Base-by-base conservation (phyloP, 1,140 invertebrate genomes). In the Apolygus lucorum region DNA sequence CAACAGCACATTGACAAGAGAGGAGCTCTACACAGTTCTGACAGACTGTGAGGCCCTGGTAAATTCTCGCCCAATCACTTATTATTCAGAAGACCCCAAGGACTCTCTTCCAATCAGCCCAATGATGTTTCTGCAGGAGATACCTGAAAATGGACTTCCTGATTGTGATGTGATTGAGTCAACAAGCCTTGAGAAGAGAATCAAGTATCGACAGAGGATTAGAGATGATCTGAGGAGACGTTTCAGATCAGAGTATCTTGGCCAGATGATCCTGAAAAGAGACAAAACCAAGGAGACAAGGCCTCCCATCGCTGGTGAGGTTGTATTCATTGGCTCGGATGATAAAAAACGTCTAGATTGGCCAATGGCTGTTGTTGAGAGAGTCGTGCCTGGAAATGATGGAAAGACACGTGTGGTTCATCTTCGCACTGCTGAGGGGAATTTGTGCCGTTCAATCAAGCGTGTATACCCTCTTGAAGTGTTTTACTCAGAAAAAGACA, bases 41-140 rank as follows among this genome's bases (percentile, higher is more conserved):
- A 75, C 73, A 67, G 76, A 79, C 52, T 74, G 68, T 49, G 76
- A 78, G 69, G 70, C 70, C 0, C 64, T 75, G 2, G 72, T 80
- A 1, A 78, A 80, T 73, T 72, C 73, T n/a, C 67, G 78, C 17
- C 78, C 78, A 1, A 52, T 79, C 11, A 79, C 78, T 22, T 77
- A 75, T 64, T 14, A 78, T n/a, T 75, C 74, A 0, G 72, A 73
- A 22, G 74, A 79, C 72, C 13, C 67, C 13, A 22, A 67, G 13
- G 72, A 75, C 26, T 26, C 70, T 0, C 22, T 63, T 27, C 68
- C 72, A 22, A 27, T 74, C 14, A 70, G 63, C 2, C 72, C 76
- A 52, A 42, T 68, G 1, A 76, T 73, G 73, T 77, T 78, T 28
- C 52, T 77, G 17, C 72, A 75, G 34, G 75, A 77, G 13, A 66